Conservation (phyloP, 2,113 vertebrate genomes). For the Montifringilla adamsi region DNA sequence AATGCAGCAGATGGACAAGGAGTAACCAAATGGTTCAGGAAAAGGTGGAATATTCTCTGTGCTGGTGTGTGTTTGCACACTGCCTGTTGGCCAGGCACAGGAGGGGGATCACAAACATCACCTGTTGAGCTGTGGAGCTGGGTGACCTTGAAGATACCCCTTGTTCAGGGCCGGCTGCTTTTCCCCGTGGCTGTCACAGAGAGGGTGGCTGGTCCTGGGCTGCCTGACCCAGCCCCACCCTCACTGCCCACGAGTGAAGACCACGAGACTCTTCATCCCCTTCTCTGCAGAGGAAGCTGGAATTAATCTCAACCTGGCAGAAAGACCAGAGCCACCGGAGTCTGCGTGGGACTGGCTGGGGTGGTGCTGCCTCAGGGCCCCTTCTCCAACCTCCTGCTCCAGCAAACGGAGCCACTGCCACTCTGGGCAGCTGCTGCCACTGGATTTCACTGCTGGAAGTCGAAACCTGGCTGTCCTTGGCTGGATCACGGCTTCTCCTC, state of each 20-base stretch:
- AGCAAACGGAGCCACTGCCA: fast-evolving
- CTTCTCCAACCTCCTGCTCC: background rate
- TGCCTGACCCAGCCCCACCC: background rate
- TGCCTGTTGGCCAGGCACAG: background rate
- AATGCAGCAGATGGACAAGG: background rate
- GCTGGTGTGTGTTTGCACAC: background rate
- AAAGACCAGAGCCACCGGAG: fast-evolving
- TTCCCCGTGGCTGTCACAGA: background rate
- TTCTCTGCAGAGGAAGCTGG: background rate
- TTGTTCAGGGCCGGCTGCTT: background rate
- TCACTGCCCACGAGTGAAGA: background rate
- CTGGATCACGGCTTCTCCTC: fast-evolving
- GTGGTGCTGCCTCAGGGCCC: background rate
- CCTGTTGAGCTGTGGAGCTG: background rate
- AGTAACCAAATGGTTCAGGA: background rate
- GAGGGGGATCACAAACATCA: background rate
- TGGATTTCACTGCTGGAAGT: background rate
- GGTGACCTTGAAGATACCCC: fast-evolving
- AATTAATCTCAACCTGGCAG: background rate
- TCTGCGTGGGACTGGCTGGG: background rate
- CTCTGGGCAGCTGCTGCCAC: background rate
- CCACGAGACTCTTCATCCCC: background rate
- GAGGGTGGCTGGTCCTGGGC: background rate
- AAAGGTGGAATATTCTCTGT: background rate
- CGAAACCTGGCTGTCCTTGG: fast-evolving